Conservation (phyloP, 2,888 invertebrate species). For the Dinocampus coccinellae region DNA sequence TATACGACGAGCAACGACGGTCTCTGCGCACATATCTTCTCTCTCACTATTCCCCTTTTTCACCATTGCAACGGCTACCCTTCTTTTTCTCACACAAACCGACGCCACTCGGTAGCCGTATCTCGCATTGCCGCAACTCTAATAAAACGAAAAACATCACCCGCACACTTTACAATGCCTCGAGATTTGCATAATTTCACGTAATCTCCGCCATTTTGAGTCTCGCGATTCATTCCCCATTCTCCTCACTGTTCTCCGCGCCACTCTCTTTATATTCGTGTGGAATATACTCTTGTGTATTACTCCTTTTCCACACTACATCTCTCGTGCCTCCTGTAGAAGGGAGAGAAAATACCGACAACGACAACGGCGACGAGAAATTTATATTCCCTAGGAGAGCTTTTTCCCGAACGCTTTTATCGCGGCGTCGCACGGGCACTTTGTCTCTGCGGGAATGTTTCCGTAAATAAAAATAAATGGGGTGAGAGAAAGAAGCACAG, state of each 20-base stretch:
- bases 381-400: constrained; percentile 31
- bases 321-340: not conserved
- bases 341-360: not conserved
- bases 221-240: constrained; percentile 53
- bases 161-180: constrained; percentile 63
- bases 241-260: not conserved
- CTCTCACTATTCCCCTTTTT: not conserved
- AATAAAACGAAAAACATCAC: constrained; percentile 67
- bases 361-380: constrained; percentile 13
- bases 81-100: constrained; percentile 29
- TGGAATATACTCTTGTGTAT: constrained; percentile 34
- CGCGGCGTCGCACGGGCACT: constrained; percentile 32
- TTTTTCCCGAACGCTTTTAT: constrained; percentile 33
- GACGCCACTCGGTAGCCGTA: constrained; percentile 5
- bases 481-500: not conserved
- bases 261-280: not conserved
- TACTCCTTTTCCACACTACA: constrained; percentile 32
- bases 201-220: constrained; percentile 68
- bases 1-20: constrained; percentile 64
- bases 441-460: constrained; percentile 31
- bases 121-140: constrained; percentile 45
- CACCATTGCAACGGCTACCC: constrained; percentile 16
- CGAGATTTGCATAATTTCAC: constrained; percentile 68
- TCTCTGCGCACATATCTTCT: constrained; percentile 45
- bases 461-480: constrained; percentile 32